phyloP scores from a whole-genome alignment of 2,797 vertebrate genomes.

The Sus cebifrons region DNA sequence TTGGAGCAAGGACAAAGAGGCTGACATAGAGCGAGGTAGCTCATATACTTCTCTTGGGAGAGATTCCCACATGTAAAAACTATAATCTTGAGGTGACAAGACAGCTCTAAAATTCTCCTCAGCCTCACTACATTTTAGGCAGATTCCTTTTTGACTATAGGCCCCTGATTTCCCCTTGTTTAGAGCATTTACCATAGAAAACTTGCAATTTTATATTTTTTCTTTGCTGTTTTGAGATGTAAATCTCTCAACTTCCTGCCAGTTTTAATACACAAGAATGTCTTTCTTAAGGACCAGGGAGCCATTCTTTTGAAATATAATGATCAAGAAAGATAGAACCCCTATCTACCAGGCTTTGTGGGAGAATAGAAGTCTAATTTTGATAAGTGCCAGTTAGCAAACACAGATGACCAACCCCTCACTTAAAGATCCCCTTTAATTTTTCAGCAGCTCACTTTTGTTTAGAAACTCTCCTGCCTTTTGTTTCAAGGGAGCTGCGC shows the following conservation, averaged over 20 bases:
- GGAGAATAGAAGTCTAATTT: neutral
- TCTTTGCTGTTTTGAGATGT: neutral
- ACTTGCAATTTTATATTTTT: neutral
- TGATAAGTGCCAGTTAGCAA: neutral
- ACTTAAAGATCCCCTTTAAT: neutral
- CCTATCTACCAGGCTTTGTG: neutral
- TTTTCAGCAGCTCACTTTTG: neutral
- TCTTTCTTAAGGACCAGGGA: neutral
- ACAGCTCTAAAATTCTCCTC: neutral
- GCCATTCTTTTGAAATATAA: neutral
- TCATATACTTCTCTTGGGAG: neutral
- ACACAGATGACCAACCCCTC: neutral
- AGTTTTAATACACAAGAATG: conserved; percentile 4
- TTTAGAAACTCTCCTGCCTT: neutral
- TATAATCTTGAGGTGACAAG: neutral
- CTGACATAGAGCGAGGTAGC: neutral
- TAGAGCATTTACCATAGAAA: neutral
- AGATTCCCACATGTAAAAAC: neutral
- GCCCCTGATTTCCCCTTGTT: neutral
- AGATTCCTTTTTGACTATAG: neutral
- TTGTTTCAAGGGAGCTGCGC: neutral
- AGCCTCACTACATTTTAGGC: neutral
- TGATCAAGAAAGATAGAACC: neutral
- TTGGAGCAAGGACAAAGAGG: neutral
- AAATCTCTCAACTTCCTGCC: neutral